phyloP scores from a whole-genome alignment of 2,797 vertebrate species.

The Glyptemys insculpta region DNA sequence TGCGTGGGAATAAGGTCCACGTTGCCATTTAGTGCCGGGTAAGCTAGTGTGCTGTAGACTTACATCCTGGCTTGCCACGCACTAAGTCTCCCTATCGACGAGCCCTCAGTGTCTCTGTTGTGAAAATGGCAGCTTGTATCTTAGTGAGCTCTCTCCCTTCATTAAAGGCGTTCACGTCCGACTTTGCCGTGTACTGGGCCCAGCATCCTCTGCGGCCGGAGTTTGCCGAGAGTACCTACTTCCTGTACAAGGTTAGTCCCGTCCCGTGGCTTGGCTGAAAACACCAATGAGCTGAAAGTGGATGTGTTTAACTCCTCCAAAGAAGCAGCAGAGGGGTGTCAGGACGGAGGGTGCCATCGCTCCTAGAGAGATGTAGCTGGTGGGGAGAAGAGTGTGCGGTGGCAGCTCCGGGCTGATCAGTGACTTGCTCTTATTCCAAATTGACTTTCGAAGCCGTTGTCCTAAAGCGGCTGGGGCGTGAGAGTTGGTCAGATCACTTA shows the following conservation, averaged over 20 bases:
- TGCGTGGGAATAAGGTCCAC: neutral
- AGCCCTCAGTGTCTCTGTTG: neutral
- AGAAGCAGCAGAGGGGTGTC: neutral
- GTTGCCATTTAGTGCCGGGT: neutral
- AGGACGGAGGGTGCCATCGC: neutral
- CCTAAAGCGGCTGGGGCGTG: too few relatives aligned
- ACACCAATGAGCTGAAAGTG: neutral
- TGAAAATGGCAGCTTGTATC: neutral
- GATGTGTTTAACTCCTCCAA: neutral
- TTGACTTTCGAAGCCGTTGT: neutral
- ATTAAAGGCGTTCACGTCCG: conserved; percentile 86
- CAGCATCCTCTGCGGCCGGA: conserved; percentile 88
- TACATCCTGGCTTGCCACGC: neutral
- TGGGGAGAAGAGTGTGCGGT: neutral
- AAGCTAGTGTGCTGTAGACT: neutral
- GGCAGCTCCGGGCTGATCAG: neutral
- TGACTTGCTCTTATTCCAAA: neutral
- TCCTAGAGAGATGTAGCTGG: neutral
- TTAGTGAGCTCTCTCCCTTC: neutral
- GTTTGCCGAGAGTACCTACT: conserved; percentile 91
- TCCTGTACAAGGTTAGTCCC: conserved; percentile 86
- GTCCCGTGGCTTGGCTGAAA: neutral
- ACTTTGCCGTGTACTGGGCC: conserved; percentile 89
- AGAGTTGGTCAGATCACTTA: too few relatives aligned
- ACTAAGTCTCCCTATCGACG: neutral